Conservation (phyloP, 2,797 vertebrate species). For the Eulemur rubriventer region DNA sequence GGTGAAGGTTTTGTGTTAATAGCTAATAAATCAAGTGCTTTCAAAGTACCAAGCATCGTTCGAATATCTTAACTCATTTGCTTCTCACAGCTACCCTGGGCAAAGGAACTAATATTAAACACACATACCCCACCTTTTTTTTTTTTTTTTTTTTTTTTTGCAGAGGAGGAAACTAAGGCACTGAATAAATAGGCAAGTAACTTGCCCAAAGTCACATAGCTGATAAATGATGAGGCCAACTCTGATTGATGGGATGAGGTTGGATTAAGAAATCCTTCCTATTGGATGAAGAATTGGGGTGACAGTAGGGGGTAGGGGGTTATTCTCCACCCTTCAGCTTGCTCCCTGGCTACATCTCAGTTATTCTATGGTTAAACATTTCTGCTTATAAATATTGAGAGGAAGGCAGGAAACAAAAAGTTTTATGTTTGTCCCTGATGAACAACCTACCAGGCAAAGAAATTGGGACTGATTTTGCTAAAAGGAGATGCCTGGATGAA, state of each 20-base stretch:
- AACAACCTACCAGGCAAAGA: background rate
- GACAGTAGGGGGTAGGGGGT: too few relatives aligned
- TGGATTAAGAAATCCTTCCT: background rate
- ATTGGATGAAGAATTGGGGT: background rate
- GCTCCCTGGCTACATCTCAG: background rate
- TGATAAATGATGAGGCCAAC: background rate
- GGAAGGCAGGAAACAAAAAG: background rate
- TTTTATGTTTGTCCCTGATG: background rate
- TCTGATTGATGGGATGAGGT: background rate
- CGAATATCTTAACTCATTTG: background rate
- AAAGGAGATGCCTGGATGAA: background rate
- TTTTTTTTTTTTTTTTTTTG: background rate
- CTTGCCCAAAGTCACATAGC: background rate
- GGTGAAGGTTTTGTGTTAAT: background rate
- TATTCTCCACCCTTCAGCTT: background rate
- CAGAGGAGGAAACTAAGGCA: background rate
- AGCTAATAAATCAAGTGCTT: background rate
- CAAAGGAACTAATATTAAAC: background rate
- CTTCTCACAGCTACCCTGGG: background rate
- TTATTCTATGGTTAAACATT: background rate
- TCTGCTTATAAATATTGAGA: background rate
- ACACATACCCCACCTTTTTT: accelerated
- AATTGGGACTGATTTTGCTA: background rate
- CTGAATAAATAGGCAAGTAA: background rate
- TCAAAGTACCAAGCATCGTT: background rate